Percentiles rank a stretch among this genome's conserved stretches.
phyloP scores from a whole-genome alignment of 2,888 invertebrate genomes.

The Oligia fasciuncula region DNA sequence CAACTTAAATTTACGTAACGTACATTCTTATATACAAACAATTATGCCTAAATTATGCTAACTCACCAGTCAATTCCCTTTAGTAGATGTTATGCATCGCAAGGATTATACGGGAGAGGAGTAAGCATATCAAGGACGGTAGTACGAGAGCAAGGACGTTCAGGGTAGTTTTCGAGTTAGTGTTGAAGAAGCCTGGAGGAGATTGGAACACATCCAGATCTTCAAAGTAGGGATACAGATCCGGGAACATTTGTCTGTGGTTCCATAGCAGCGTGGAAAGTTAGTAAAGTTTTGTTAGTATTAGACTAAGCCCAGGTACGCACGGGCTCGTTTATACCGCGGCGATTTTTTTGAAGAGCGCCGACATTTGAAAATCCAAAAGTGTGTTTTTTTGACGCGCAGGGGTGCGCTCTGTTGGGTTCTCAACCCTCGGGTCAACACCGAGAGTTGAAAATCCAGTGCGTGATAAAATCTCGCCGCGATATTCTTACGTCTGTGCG shows the following conservation, averaged over 20 bases:
- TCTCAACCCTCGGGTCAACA: not conserved
- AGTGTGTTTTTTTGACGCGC: not conserved
- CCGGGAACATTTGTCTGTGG: slow-evolving; percentile 79
- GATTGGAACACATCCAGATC: slow-evolving; percentile 81
- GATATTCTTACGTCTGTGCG: not conserved
- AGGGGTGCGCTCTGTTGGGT: not conserved
- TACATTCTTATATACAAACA: no score
- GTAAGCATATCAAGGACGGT: slow-evolving; percentile 40
- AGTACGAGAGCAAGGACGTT: slow-evolving; percentile 36
- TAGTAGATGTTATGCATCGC: slow-evolving; percentile 31
- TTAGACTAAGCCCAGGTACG: not conserved
- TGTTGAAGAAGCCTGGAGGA: slow-evolving; percentile 80
- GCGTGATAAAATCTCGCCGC: not conserved
- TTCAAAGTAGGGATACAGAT: slow-evolving; percentile 83
- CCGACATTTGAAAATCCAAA: not conserved
- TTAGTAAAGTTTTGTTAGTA: slow-evolving; percentile 43
- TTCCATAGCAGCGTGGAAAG: slow-evolving; percentile 80
- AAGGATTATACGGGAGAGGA: slow-evolving; percentile 25
- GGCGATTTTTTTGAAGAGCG: not conserved
- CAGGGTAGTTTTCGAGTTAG: slow-evolving; percentile 50
- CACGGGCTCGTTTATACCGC: not conserved
- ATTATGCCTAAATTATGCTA: not conserved
- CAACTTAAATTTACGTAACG: no score
- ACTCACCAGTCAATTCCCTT: slow-evolving; percentile 60
- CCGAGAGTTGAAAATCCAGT: not conserved